Percentiles rank a stretch among this genome's conserved stretches.
Conservation (phyloP, 2,113 vertebrate genomes). For the Loxodonta africana region DNA sequence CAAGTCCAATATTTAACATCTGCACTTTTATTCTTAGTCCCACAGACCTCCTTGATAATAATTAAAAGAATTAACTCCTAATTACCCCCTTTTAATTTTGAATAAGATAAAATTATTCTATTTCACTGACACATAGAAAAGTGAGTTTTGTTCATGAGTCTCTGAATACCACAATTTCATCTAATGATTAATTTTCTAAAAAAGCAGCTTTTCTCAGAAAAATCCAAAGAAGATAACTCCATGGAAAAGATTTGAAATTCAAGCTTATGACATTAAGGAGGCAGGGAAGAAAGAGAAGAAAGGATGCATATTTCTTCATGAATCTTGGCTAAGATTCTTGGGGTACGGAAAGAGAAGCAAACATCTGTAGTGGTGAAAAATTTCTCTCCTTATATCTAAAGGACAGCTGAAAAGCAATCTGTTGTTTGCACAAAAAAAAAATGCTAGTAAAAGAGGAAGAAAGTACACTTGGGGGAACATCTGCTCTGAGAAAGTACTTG, state of each 20-base stretch:
- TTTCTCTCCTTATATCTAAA: slow-evolving; percentile 81
- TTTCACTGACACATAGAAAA: slow-evolving; percentile 33
- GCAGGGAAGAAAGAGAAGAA: not conserved
- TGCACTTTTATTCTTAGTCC: not conserved
- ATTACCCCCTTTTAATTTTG: slow-evolving; percentile 17
- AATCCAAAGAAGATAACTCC: not conserved
- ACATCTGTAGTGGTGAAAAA: slow-evolving; percentile 78
- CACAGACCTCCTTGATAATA: not conserved
- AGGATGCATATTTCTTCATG: slow-evolving; percentile 15
- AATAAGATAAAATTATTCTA: not conserved
- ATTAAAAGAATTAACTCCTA: not conserved
- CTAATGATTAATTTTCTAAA: not conserved
- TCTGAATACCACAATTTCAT: not conserved
- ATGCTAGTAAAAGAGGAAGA: slow-evolving; percentile 79
- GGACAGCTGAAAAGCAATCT: slow-evolving; percentile 86
- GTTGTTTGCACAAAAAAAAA: slow-evolving; percentile 85
- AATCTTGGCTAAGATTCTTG: slow-evolving; percentile 51
- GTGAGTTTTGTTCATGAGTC: not conserved
- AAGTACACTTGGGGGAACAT: slow-evolving; percentile 84
- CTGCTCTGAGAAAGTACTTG: slow-evolving; percentile 82
- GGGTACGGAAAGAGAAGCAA: slow-evolving; percentile 53
- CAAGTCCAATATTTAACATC: not conserved
- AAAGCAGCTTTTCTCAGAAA: not conserved
- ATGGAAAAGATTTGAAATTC: not conserved
- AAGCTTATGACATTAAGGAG: slow-evolving; percentile 30